Evolutionary conservation across 2,797 vertebrate genomes (phyloP), one percentile per base, ranked within the genome.

Genomic region (Cyprinodon diabolis): DNA sequence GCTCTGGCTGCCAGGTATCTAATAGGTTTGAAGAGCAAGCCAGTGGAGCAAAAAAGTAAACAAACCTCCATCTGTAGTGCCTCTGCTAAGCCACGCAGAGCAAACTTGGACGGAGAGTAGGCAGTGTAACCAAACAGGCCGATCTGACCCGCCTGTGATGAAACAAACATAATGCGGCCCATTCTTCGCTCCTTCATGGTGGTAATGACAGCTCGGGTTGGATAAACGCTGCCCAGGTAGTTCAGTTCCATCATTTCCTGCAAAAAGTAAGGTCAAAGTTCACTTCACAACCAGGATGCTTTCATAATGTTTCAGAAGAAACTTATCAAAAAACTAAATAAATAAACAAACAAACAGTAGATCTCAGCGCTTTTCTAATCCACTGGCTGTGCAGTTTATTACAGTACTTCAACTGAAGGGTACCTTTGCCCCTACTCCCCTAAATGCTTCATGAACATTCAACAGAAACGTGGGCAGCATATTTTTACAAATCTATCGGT

Each of bases 101-200:
- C 98, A 73, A 99, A 99, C 87, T 99, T 99, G 10, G 98, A 97
- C 0, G 98, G 91, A 15, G 98, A 99, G 88, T 99, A 99, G 74
- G 98, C 97, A 0, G 98, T 96, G 82, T 96, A 99, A 52, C 98
- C 98, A 35, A 97, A 99, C 0, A 99, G 86, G 12, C 98, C 98
- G 0, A 99, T 78, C 58, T 99, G 98, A 0, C 97, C 98, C 0
- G 98, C 98, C 91, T 99, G 98, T 6, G 98, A 99, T 0, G 97
- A 98, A 6, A 99, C 96, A 49, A 99, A 99, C 74, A 99, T 96
- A 72, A 99, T 96, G 77, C 97, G 96, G 49, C 98, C 98, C 95
- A 97, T 96, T 43, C 98, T 91, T 49, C 98, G 93, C 86, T 99
- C 98, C 94, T 99, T 99, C 98, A 99, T 99, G 79, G 96, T 98